Conservation (phyloP, 2,797 vertebrate species). For the Thripadectes ignobilis region DNA sequence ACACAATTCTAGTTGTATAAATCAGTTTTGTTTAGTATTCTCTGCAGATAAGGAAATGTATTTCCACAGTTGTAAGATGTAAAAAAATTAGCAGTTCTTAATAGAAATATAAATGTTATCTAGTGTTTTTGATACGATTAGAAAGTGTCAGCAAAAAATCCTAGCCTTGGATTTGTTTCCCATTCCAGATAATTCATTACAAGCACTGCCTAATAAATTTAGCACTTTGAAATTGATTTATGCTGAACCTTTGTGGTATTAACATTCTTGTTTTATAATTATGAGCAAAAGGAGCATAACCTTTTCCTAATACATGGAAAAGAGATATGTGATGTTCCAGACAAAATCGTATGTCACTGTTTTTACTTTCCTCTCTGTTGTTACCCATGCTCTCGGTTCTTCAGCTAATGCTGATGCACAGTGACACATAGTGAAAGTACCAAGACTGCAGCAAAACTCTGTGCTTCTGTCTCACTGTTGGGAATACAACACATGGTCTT, state of each 20-base stretch:
- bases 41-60: conserved; percentile 32
- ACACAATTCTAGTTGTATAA: conserved; percentile 59
- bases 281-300: conserved; percentile 52
- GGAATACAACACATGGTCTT: not conserved
- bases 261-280: conserved; percentile 68
- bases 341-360: conserved; percentile 26
- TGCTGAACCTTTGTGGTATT: conserved; percentile 58
- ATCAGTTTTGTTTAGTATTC: conserved; percentile 70
- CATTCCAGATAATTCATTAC: conserved; percentile 47
- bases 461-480: not conserved
- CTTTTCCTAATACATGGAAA: conserved; percentile 62
- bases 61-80: conserved; percentile 57
- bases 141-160: conserved; percentile 53
- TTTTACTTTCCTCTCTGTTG: conserved; percentile 35
- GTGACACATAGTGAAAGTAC: conserved; percentile 47
- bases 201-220: conserved; percentile 52
- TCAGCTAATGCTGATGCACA: conserved; percentile 53
- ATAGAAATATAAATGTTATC: conserved; percentile 47
- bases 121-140: conserved; percentile 41
- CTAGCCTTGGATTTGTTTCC: conserved; percentile 21
- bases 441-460: conserved; percentile 27
- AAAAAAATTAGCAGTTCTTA: conserved; percentile 57
- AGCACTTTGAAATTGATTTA: conserved; percentile 60
- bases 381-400: conserved; percentile 56
- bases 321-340: conserved; percentile 57